These are phyloP conservation scores for Agrypnus murinus DNA, from an alignment of 2,888 invertebrate species.

Conservation along the genomic window DNA sequence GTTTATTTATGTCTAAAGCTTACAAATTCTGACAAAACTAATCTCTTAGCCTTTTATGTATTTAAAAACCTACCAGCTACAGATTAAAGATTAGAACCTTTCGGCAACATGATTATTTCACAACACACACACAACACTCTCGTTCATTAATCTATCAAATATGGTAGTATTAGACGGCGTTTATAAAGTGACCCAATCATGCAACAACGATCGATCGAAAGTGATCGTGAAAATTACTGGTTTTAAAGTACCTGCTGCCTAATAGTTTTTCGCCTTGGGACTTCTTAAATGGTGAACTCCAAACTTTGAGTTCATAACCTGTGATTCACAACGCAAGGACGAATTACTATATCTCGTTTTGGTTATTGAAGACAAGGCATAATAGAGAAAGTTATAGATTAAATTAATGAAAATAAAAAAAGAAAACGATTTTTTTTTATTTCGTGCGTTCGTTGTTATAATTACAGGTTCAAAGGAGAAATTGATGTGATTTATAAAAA, in stretches of 20 bases:
- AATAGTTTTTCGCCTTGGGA: conserved; percentile 2
- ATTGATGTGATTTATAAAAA: conserved; percentile 6
- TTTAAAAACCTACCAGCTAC: conserved; percentile 11
- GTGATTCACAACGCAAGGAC: conserved; percentile 8
- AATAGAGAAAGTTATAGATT: neutral
- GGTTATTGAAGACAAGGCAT: too few relatives aligned
- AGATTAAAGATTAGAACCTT: neutral
- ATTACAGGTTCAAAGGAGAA: conserved; percentile 1
- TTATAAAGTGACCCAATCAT: conserved; percentile 7
- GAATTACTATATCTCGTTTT: neutral
- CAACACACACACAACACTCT: conserved; percentile 18
- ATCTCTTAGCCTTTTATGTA: neutral
- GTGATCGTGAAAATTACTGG: conserved; percentile 26
- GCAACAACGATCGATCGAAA: conserved; percentile 7
- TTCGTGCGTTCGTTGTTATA: neutral
- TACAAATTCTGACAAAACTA: neutral
- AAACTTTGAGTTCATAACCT: neutral
- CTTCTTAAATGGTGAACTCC: too few relatives aligned
- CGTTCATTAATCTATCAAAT: conserved; percentile 18
- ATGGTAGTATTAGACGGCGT: conserved; percentile 18
- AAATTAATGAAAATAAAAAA: neutral
- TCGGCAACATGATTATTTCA: conserved; percentile 1
- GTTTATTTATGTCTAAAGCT: too few relatives aligned
- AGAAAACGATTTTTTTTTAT: neutral
- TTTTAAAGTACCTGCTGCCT: conserved; percentile 12